Evolutionary conservation across 2,888 invertebrate species (phyloP).

Genomic region (Megalurothrips usitatus): DNA sequence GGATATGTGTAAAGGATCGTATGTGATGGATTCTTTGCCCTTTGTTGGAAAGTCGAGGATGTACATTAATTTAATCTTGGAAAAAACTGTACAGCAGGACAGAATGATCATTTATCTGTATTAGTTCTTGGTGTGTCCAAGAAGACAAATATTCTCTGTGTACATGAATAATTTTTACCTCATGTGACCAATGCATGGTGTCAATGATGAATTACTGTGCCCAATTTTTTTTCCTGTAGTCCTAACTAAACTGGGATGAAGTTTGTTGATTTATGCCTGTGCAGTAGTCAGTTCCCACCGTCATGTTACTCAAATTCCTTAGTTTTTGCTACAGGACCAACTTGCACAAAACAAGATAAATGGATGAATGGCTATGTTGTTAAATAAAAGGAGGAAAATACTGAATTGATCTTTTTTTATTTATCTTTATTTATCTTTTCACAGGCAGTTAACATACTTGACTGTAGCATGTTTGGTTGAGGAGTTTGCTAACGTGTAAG

Average conservation of each 20-base stretch:
- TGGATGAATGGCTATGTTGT: constrained; percentile 20
- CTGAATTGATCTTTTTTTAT: not conserved
- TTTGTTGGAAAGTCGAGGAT: too few relatives aligned
- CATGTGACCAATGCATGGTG: not conserved
- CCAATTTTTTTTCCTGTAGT: not conserved
- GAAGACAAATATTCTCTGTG: not conserved
- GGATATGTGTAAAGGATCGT: too few relatives aligned
- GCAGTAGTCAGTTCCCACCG: not conserved
- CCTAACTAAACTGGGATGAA: not conserved
- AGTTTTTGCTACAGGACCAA: not conserved
- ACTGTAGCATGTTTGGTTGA: not conserved
- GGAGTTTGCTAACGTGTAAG: not conserved
- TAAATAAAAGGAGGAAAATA: not conserved
- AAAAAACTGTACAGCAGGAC: not conserved
- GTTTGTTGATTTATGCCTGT: not conserved
- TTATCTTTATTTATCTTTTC: not conserved
- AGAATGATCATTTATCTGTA: not conserved
- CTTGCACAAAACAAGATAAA: not conserved
- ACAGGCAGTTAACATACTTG: not conserved
- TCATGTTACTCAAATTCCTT: not conserved
- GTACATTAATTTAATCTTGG: too few relatives aligned
- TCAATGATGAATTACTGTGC: not conserved
- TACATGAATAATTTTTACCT: not conserved
- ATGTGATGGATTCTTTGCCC: too few relatives aligned
- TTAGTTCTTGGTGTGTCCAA: not conserved